Conservation (phyloP, 2,888 invertebrate species). For the Eugnorisma glareosa region DNA sequence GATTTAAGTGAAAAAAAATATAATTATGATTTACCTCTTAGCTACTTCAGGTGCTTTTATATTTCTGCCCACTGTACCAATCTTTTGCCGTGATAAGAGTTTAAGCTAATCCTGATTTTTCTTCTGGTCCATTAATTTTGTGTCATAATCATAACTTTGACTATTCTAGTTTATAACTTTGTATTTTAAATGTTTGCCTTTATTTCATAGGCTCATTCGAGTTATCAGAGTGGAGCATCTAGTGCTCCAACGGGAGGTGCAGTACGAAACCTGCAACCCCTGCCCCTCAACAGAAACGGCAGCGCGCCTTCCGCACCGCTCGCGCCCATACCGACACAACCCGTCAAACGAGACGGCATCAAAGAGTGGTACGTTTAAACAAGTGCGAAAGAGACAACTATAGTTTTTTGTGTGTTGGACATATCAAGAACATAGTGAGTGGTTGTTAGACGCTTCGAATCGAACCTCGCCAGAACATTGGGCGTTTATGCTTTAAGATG, state of each 20-base stretch:
- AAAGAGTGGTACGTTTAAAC: slow-evolving; percentile 98
- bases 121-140: not conserved
- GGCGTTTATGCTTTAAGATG: slow-evolving; percentile 74
- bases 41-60: not conserved
- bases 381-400: slow-evolving; percentile 20
- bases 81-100: not conserved
- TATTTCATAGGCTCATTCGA: slow-evolving; percentile 83
- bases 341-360: slow-evolving; percentile 96
- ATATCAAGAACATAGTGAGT: slow-evolving; percentile 66
- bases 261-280: slow-evolving; percentile 88
- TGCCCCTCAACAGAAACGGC: slow-evolving; percentile 84
- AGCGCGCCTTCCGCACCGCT: slow-evolving; percentile 83
- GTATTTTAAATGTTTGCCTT: not conserved
- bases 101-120: not conserved
- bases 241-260: slow-evolving; percentile 87
- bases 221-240: slow-evolving; percentile 86
- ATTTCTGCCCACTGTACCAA: not conserved
- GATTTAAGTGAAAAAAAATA: too few species aligned
- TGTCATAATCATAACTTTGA: too few species aligned
- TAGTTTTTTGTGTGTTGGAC: slow-evolving; percentile 58
- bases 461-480: slow-evolving; percentile 59
- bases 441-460: slow-evolving; percentile 65
- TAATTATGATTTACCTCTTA: not conserved
- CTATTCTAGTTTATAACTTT: not conserved
- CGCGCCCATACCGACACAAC: slow-evolving; percentile 89